phyloP scores from a whole-genome alignment of 1,140 invertebrate species.

The Parasteatoda tepidariorum region DNA sequence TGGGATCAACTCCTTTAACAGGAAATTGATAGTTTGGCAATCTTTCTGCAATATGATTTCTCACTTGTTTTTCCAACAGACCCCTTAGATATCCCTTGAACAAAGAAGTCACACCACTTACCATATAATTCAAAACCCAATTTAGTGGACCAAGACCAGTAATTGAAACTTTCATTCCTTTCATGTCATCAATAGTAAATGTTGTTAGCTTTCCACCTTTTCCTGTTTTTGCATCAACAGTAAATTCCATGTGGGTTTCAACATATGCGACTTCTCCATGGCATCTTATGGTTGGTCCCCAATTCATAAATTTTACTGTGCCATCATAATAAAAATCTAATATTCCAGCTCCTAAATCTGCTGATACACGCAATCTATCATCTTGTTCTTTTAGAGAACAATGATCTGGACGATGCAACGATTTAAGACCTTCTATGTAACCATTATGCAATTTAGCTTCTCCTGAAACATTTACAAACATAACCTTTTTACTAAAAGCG shows the following conservation, averaged over 20 bases:
- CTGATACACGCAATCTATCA: constrained; percentile 12
- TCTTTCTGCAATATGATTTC: constrained; percentile 13
- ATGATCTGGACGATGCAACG: constrained; percentile 38
- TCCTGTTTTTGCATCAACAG: constrained; percentile 29
- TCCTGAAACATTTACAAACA: constrained; percentile 31
- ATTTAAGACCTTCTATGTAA: constrained; percentile 29
- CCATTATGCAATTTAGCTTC: constrained; percentile 50
- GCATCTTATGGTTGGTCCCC: constrained; percentile 26
- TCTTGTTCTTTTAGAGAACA: constrained; percentile 29
- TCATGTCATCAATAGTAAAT: constrained; percentile 44
- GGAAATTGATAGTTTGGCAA: constrained; percentile 34
- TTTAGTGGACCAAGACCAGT: constrained; percentile 48
- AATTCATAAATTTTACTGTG: constrained; percentile 45
- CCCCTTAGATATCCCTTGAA: constrained; percentile 23
- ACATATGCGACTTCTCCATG: constrained; percentile 11
- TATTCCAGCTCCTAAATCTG: constrained; percentile 44
- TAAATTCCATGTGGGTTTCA: constrained; percentile 42
- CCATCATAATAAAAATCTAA: constrained; percentile 33
- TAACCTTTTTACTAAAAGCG: constrained; percentile 36
- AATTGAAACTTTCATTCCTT: constrained; percentile 33
- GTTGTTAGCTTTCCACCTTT: background rate
- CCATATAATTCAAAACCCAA: constrained; percentile 33
- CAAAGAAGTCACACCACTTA: background rate
- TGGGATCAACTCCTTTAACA: constrained; percentile 10
- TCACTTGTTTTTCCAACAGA: constrained; percentile 16